Base-by-base conservation (phyloP, 2,888 invertebrate genomes). In the Choreutis nemorana region DNA sequence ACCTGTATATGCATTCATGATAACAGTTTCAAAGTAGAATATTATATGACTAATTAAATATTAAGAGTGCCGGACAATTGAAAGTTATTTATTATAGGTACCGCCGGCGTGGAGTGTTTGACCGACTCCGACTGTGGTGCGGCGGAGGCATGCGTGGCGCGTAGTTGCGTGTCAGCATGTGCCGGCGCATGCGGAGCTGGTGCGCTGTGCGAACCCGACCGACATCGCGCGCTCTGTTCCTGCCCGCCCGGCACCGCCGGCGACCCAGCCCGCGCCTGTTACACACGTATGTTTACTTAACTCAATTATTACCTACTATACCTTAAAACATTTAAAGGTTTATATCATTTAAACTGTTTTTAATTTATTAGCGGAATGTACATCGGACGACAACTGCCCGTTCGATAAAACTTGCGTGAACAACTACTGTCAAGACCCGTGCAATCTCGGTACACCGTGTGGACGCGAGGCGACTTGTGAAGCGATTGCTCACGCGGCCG, bases 171-270 rank as follows among this genome's bases (percentile, higher is more conserved):
- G 54, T 84, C 92, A 50, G 93, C 94, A 1, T 95, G 94, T 56
- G 83, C 87, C 11, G 84, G 89, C 48, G 89, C 90, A 2, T 96
- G 95, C 53, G 93, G 91, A 27, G 71, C 83, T 6, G 86, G 89
- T 37, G 92, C 94, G 1, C 83, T 90, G 39, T 96, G 95, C 50
- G 81, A 86, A 10, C 87, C 90, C 0, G 78, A 81, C 24, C 83
- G 86, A 43, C 93, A 92, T 55, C 86, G 91, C 41, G 91, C 94
- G 3, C 85, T 86, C 11, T 95, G 95, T 62, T 84, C 83, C 49
- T 95, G 95, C 58, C 90, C 90, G 10, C 83, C 87, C 27, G 91
- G 90, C 38, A 92, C 90, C 75, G 91, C 91, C 29, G 95, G 95
- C 36, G 90, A 94, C 64, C 94, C 95, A 16, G 87, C 93, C 63